Evolutionary conservation across 30 jellyfish, hydroid and myxozoan species (phyloP).

Genomic region (Cassiopea xamachana): DNA sequence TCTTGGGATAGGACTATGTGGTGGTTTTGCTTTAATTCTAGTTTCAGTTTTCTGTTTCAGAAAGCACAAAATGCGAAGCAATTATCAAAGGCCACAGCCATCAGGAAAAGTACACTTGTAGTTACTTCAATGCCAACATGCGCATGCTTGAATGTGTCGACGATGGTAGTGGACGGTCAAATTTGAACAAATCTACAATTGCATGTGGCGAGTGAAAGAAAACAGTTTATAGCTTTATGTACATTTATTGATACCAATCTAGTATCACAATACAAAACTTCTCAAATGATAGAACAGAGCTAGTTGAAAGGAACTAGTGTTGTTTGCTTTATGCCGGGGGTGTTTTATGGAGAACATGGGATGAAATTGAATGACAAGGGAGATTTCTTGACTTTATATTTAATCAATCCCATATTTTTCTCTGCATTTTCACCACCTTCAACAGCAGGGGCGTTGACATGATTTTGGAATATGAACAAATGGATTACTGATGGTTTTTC

Average conservation of each 20-base stretch:
- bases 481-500: too few species aligned
- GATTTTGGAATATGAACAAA: too few species aligned
- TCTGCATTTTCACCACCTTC: too few species aligned
- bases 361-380: too few species aligned
- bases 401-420: too few species aligned
- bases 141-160: not conserved
- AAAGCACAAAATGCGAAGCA: not conserved
- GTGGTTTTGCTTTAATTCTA: conserved; percentile 11
- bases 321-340: too few species aligned
- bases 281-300: too few species aligned
- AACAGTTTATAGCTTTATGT: not conserved
- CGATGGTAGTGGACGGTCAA: not conserved
- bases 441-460: too few species aligned
- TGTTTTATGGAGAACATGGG: too few species aligned
- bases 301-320: too few species aligned
- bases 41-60: conserved; percentile 1
- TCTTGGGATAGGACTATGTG: conserved; percentile 45
- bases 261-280: too few species aligned
- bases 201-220: not conserved
- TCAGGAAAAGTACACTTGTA: not conserved
- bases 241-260: not conserved
- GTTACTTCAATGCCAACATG: not conserved
- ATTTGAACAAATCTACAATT: not conserved
- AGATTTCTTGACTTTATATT: too few species aligned
- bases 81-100: not conserved